Evolutionary conservation across 2,113 vertebrate genomes (phyloP), one percentile per base, ranked within the genome.

Genomic region (Spea multiplicata): DNA sequence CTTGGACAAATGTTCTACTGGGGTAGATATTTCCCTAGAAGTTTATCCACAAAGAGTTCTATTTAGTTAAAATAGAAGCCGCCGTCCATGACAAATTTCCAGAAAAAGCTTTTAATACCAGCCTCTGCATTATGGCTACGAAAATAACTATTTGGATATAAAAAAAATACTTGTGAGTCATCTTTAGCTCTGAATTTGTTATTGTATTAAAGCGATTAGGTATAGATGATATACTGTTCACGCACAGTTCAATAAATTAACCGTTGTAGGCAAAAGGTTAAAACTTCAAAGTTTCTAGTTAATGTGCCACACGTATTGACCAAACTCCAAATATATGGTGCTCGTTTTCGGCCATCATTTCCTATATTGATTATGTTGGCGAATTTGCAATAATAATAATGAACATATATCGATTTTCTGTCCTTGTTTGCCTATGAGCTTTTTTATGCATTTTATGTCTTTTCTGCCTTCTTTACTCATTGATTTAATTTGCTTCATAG

Each of bases 361-460:
- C 88, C 84, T 73, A 84, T 92, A 93, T 94, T 90, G 92, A 94
- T 93, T 91, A 88, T 59, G 87, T 88, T 87, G 86, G 85, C 86
- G 86, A 86, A 80, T 46, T 73, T 87, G 85, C 84, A 88, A 89
- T 84, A 82, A 86, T 92, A 92, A 92, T 93, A 90, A 93, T 78
- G 76, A 92, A 91, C 86, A 82, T 77, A 74, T 87, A 93, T 94
- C 91, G 92, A 93, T 93, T 93, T 93, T 87, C 89, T 93, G 90
- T 88, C 88, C 83, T 87, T 86, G 92, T 93, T 93, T 92, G 89
- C 90, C 91, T 92, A 90, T 92, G 89, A 91, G 90, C 88, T 91
- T 92, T 87, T 89, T 30, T 88, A 91, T 90, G 90, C 86, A 88
- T 91, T 91, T 91, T 92, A 78, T 17, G 86, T 87, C 89, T 89